A percentile compares a stretch with the other conserved stretches of the same genome.
phyloP scores from a whole-genome alignment of 2,113 vertebrate species.

The Bostrychus sinensis region DNA sequence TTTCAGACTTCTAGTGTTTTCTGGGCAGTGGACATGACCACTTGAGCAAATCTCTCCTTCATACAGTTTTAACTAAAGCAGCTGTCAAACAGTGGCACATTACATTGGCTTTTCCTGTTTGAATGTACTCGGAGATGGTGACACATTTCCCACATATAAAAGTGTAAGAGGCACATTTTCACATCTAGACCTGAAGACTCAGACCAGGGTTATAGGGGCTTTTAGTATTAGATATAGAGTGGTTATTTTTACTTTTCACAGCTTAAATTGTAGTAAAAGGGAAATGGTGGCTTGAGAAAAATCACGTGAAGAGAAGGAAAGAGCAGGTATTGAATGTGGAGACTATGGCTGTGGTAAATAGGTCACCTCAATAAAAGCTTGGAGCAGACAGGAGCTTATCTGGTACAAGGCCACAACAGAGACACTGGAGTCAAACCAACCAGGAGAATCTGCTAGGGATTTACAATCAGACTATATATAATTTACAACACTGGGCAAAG shows the following conservation, averaged over 20 bases:
- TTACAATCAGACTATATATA: conserved; percentile 5
- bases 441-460: conserved; percentile 25
- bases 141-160: conserved; percentile 29
- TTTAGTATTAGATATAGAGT: conserved; percentile 52
- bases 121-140: conserved; percentile 22
- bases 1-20: too few species aligned
- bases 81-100: conserved; percentile 1
- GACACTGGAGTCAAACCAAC: conserved; percentile 16
- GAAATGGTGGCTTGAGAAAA: conserved; percentile 39
- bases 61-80: conserved; percentile 13
- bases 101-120: background rate
- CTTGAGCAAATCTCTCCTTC: conserved; percentile 2
- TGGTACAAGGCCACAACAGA: conserved; percentile 18
- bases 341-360: conserved; percentile 63
- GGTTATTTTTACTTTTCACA: conserved; percentile 72
- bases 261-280: conserved; percentile 61
- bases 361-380: conserved; percentile 66
- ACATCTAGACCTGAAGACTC: conserved; percentile 41
- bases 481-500: background rate
- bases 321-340: conserved; percentile 47
- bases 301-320: conserved; percentile 29
- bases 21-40: background rate
- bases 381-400: conserved; percentile 34
- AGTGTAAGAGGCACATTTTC: conserved; percentile 32
- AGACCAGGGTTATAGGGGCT: conserved; percentile 28